Percentiles rank a stretch among this genome's conserved stretches.
These are phyloP conservation scores for Drosophila orosa DNA, from an alignment of 1,140 invertebrate genomes.

Conservation along the genomic window DNA sequence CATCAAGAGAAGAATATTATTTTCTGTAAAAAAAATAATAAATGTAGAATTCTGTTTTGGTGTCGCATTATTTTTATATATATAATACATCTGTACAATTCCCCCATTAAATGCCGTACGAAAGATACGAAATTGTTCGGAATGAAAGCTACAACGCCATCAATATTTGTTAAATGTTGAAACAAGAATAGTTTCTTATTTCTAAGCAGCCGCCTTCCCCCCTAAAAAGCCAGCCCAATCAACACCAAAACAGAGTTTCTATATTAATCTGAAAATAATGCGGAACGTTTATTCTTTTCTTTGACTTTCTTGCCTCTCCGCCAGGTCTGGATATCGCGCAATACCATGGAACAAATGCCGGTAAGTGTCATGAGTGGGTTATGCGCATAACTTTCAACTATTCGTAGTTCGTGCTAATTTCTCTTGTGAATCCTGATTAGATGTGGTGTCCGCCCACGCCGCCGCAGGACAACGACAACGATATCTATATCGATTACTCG, in stretches of 20 bases:
- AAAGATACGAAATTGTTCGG: conserved; percentile 63
- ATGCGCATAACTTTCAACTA: conserved; percentile 5
- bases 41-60: conserved; percentile 83
- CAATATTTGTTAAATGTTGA: conserved; percentile 24
- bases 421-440: conserved; percentile 85
- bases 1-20: conserved; percentile 59
- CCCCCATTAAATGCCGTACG: conserved; percentile 40
- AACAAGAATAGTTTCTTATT: conserved; percentile 38
- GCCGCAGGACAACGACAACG: conserved; percentile 92
- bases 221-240: conserved; percentile 1
- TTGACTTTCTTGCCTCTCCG: conserved; percentile 85
- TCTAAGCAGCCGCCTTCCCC: conserved; percentile 29
- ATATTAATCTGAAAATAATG: conserved; percentile 80
- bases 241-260: conserved; percentile 84
- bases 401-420: conserved; percentile 14
- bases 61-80: conserved; percentile 53
- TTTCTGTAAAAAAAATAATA: conserved; percentile 52
- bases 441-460: conserved; percentile 98
- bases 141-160: conserved; percentile 69
- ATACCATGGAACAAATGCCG: conserved; percentile 90
- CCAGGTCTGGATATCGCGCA: conserved; percentile 90
- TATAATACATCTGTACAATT: background rate
- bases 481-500: conserved; percentile 95
- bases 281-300: conserved; percentile 80
- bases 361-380: conserved; percentile 86